Base-by-base conservation (phyloP, 2,113 vertebrate species). In the Neofelis nebulosa region DNA sequence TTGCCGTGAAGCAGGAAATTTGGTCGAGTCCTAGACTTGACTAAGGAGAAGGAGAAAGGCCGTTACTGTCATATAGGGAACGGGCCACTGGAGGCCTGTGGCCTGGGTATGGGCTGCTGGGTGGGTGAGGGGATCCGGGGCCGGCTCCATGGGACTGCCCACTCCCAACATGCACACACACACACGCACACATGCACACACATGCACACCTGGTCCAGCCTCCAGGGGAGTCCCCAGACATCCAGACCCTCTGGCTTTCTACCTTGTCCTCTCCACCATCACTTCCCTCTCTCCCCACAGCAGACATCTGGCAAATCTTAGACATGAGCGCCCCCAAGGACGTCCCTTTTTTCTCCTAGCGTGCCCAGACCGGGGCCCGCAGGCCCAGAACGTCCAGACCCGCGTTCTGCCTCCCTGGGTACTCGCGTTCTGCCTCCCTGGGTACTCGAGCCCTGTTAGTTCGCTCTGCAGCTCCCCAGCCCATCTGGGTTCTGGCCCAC, bases 1-100 rank as follows among this genome's bases (percentile, higher is more conserved):
- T 65, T 81, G 65, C 82, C 11, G 14, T 16, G 85, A 92, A 31
- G 41, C 93, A 89, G 98, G 97, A 97, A 95, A 69, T 63, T 45
- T 95, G 50, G 83, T 87, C 31, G 36, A 92, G 76, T 36, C 90
- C 93, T 31, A 74, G 82, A 57, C 86, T 81, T 25, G 52, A 21
- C 57, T 38, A n/a, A 55, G n/a, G 15, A 65, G 16, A 12, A 81
- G n/a, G 27, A 65, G 36, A 55, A 71, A 68, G 86, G 41, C 76
- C 7, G 7, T 31, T 57, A 2, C 50, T 2, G 4, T 68, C 76
- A 48, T 12, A 48, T 57, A 92, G 86, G 66, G 38, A 18, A 55
- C 25, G 63, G 50, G 50, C 1, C 25, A 10, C 36, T n/a, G 11
- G 15, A 13, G n/a, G 55, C 78, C 13, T 2, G 14, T 5, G 69